Evolutionary conservation across 2,888 invertebrate genomes (phyloP).

Genomic region (Drosophila rubida): DNA sequence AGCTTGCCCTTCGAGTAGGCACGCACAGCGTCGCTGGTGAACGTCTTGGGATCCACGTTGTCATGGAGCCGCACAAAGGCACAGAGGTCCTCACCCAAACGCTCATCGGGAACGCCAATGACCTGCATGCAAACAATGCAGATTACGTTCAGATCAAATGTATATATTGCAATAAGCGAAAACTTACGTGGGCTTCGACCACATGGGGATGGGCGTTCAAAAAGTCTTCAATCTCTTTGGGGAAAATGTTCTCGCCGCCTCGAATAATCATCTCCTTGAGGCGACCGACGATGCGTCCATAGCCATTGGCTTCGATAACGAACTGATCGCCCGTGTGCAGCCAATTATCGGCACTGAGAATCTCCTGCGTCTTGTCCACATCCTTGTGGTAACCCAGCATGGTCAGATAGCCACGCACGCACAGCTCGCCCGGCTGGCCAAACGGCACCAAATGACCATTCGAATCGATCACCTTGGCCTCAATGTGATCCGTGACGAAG

Average conservation of each 20-base stretch:
- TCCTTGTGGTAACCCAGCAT: conserved; percentile 92
- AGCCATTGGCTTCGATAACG: conserved; percentile 88
- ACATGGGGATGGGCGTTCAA: conserved; percentile 89
- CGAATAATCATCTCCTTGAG: conserved; percentile 91
- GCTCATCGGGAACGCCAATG: conserved; percentile 89
- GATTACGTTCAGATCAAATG: not conserved
- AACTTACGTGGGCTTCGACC: conserved; percentile 88
- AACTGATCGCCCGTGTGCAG: conserved; percentile 89
- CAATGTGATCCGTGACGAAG: conserved; percentile 86
- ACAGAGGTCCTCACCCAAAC: conserved; percentile 91
- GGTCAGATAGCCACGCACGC: conserved; percentile 88
- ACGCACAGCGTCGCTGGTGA: conserved; percentile 87
- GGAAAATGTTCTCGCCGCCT: conserved; percentile 93
- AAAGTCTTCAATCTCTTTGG: conserved; percentile 91
- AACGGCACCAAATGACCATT: conserved; percentile 88
- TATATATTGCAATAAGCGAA: not conserved
- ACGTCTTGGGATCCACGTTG: conserved; percentile 74
- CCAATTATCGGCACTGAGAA: conserved; percentile 89
- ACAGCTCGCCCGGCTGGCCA: conserved; percentile 90
- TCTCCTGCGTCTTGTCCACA: conserved; percentile 89
- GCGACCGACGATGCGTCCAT: conserved; percentile 89
- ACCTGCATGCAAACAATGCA: conserved; percentile 85
- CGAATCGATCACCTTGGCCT: conserved; percentile 87
- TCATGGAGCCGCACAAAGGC: conserved; percentile 87
- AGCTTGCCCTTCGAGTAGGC: conserved; percentile 89